phyloP scores from a whole-genome alignment of 2,113 vertebrate species.

The Campylorhamphus procurvoides region DNA sequence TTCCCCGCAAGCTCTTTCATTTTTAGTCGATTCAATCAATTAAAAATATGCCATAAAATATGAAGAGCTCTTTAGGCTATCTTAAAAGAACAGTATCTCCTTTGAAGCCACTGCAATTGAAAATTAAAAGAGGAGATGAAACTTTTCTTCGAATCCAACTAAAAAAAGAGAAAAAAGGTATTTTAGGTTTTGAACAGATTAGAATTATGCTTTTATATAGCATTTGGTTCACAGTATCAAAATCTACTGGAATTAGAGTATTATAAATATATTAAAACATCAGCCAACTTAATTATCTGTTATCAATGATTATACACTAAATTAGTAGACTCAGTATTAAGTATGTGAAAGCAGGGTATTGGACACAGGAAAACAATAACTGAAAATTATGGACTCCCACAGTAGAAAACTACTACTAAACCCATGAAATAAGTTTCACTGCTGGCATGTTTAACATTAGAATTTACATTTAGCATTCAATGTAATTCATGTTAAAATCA shows the following conservation, averaged over 20 bases:
- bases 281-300: neutral
- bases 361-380: neutral
- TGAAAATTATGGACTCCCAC: neutral
- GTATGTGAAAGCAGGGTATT: neutral
- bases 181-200: neutral
- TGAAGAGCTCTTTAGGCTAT: neutral
- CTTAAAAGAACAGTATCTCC: neutral
- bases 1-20: neutral
- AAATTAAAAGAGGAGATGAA: neutral
- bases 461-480: neutral
- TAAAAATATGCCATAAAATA: neutral
- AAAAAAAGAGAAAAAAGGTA: neutral
- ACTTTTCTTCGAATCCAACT: neutral
- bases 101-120: neutral
- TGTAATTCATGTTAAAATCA: neutral
- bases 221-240: neutral
- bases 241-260: neutral
- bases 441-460: neutral
- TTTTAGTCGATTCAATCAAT: neutral
- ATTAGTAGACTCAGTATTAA: neutral
- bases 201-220: neutral
- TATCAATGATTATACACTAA: neutral
- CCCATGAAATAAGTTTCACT: neutral
- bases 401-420: neutral
- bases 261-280: neutral